Evolutionary conservation across 2,888 invertebrate genomes (phyloP), one percentile per base, ranked within the genome.

Genomic region (Serripes groenlandicus): DNA sequence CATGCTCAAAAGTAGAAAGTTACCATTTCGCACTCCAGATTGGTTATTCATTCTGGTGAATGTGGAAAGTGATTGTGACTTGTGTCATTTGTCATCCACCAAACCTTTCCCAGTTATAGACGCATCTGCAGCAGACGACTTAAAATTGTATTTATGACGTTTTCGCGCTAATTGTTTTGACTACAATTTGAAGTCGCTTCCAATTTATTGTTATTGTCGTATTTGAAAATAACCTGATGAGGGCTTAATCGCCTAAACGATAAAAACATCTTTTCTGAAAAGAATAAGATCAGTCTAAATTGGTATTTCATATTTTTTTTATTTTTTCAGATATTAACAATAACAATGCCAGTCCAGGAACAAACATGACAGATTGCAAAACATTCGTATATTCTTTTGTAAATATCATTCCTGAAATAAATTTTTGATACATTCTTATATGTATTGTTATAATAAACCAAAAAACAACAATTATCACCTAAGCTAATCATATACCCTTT

Each of bases 261-360:
- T n/a, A n/a, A n/a, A n/a, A n/a, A n/a, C n/a, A n/a, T n/a, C n/a
- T n/a, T n/a, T n/a, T n/a, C n/a, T n/a, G n/a, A n/a, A n/a, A n/a
- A n/a, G n/a, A n/a, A n/a, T n/a, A n/a, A n/a, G n/a, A n/a, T n/a
- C n/a, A n/a, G n/a, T n/a, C 18, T 56, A 23, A 11, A 62, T 32
- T 28, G 30, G 32, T 32, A 62, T 11, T 62, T 69, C 18, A 28
- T 52, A 9, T 26, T 72, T 49, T 66, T 34, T 72, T 81, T 84
- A 74, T 18, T 72, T 30, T 90, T 88, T 66, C 87, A 93, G 93
- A 90, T 92, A 34, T 78, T 93, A 42, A 92, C 92, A 15, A 86
- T 92, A 28, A 93, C 92, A 7, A 91, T 93, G 92, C 92, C 92
- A 35, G 92, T 93, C 1, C 90, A 91, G 69, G 81, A 83, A 42